Evolutionary conservation across 35 echinoderm and acorn worm genomes (phyloP).

Genomic region (Anneissia japonica): DNA sequence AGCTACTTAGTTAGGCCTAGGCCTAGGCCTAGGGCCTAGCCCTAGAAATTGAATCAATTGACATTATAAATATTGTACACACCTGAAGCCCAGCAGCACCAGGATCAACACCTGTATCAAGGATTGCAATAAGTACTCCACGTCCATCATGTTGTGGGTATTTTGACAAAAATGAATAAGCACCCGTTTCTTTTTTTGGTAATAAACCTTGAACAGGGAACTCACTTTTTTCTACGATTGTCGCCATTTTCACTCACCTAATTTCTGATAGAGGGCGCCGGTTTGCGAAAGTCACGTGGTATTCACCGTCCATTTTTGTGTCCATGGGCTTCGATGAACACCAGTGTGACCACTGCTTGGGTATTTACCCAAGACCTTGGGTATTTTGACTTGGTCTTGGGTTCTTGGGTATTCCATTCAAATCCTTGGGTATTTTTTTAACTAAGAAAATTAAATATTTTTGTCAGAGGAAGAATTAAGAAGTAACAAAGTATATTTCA

Average conservation of each 20-base stretch:
- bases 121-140: constrained; percentile 77
- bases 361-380: too few species aligned
- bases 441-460: too few species aligned
- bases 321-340: background rate
- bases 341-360: too few species aligned
- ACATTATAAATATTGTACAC: background rate
- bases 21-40: background rate
- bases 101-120: constrained; percentile 99
- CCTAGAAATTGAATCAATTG: background rate
- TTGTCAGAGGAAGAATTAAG: too few species aligned
- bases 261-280: constrained; percentile 15
- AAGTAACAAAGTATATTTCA: too few species aligned
- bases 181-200: constrained; percentile 95
- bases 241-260: constrained; percentile 59
- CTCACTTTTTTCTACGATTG: constrained; percentile 55
- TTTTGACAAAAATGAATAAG: constrained; percentile 68
- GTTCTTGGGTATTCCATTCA: too few species aligned
- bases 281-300: constrained; percentile 4
- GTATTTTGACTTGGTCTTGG: too few species aligned
- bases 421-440: too few species aligned
- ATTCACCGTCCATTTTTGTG: background rate
- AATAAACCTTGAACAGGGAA: constrained; percentile 74
- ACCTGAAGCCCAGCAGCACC: constrained; percentile 95
- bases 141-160: constrained; percentile 98
- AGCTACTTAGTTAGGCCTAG: too few species aligned